Evolutionary conservation across 1,140 invertebrate genomes (phyloP), one percentile per base, ranked within the genome.

Genomic region (Drosophila baimaii): DNA sequence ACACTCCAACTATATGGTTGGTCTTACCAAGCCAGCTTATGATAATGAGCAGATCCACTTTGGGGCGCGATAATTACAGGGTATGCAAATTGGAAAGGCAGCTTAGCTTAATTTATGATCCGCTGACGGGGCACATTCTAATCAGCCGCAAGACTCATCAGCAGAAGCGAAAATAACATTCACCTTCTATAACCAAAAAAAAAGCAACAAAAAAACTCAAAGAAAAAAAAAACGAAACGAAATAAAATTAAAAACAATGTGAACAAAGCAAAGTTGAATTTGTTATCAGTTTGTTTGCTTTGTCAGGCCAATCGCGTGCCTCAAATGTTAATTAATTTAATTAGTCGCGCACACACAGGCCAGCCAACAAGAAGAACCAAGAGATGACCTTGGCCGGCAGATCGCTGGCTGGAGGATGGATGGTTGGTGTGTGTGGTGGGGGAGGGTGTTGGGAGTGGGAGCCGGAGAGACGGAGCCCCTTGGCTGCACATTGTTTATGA

Each of bases 401-500:
- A 57, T 46, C 43, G 55, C 29, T 47, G 61, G 54, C 23, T 46
- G 78, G 51, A 46, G 23, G 44, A 31, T 43, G 75, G 51, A 46
- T 31, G 37, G 7, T 7, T 43, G 65, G 10, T 8, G 7, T 7
- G 33, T 57, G 10, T 8, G 55, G n/a, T 49, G 61, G 47, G 12
- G 29, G 51, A 23, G 31, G 41, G 55, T 57, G 54, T 33, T 46
- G 66, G 66, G 64, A 69, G 61, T 51, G 64, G 82, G 77, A 79
- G 27, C 49, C 41, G 39, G 4, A 10, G 39, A 5, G 44, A 47
- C 44, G 15, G 44, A 51, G 65, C 77, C 65, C 77, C 69, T 86
- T 70, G 83, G 80, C 69, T 84, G 80, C 80, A 84, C 84, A 88
- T 89, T 89, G 84, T 88, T 88, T 88, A 88, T 77, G 84, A 78